Conservation (phyloP, 2,113 vertebrate genomes). For the Tychaedon coryphoeus region DNA sequence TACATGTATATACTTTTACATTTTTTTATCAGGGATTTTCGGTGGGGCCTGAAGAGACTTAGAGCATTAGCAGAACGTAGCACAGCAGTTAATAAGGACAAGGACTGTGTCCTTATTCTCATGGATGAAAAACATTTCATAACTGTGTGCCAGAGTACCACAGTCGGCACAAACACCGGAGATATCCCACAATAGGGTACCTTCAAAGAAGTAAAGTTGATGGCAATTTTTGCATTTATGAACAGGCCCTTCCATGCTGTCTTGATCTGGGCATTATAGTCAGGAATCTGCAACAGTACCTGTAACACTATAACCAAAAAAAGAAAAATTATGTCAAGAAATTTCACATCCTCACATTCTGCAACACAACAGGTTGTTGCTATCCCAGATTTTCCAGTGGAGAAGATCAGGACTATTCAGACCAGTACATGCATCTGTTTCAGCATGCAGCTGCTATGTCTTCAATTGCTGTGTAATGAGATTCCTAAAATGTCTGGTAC, state of each 20-base stretch:
- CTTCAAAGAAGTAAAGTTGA: background rate
- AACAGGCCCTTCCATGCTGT: background rate
- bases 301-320: background rate
- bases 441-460: slow-evolving; percentile 60
- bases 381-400: slow-evolving; percentile 26
- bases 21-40: background rate
- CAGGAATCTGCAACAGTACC: background rate
- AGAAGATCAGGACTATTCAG: slow-evolving; percentile 47
- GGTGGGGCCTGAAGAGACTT: background rate
- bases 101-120: background rate
- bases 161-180: background rate
- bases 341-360: background rate
- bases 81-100: background rate
- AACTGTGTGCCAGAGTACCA: background rate
- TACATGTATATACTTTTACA: background rate
- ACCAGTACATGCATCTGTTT: slow-evolving; percentile 65
- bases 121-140: background rate
- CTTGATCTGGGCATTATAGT: background rate
- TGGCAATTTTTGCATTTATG: background rate
- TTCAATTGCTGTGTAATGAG: slow-evolving; percentile 61
- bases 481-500: slow-evolving; percentile 66
- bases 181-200: background rate
- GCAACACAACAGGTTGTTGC: background rate
- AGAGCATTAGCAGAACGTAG: background rate
- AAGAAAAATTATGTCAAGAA: background rate